Base-by-base conservation (phyloP, 2,797 vertebrate species). In the Sciaenops ocellatus region DNA sequence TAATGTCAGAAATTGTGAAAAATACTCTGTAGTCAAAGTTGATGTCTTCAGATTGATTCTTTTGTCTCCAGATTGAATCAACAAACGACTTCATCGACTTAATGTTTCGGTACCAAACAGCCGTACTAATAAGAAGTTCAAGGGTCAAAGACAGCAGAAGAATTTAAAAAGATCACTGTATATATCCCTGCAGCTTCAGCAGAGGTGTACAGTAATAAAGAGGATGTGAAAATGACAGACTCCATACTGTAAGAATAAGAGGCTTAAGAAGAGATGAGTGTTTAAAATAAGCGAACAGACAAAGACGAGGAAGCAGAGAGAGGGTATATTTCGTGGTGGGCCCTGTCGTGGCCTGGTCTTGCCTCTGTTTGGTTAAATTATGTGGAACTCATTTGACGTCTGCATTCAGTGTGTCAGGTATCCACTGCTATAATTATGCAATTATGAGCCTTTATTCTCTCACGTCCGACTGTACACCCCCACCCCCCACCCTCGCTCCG, bases 311-410 rank as follows among this genome's bases (percentile, higher is more conserved):
- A 62, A 75, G 68, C 62, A 61, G 70, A 65, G 52, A 56, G 56
- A 66, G 83, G 86, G 75, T 85, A 41, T 72, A 76, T 91, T 92
- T 93, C 70, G 55, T 76, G 73, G 87, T 59, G 86, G 87, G 85
- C 80, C 83, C 89, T 88, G 91, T 85, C 82, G 42, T 89, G 91
- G 91, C 91, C 90, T 87, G 90, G 91, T 92, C 92, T 92, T 90
- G 91, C 91, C 93, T 93, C 93, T 94, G 93, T 95, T 95, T 94
- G 93, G 94, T 95, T 95, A 95, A 95, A 95, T 95, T 92, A 94
- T 91, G 93, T 95, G 93, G 95, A 95, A 95, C 90, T 95, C 94
- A 93, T 95, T 94, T 95, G 94, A 94, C 91, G 90, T 92, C 93
- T 94, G 92, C 92, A 93, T 95, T 95, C 92, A 93, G 90, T 88